Base-by-base conservation (phyloP, 2,888 invertebrate species). In the Sturmia bella region DNA sequence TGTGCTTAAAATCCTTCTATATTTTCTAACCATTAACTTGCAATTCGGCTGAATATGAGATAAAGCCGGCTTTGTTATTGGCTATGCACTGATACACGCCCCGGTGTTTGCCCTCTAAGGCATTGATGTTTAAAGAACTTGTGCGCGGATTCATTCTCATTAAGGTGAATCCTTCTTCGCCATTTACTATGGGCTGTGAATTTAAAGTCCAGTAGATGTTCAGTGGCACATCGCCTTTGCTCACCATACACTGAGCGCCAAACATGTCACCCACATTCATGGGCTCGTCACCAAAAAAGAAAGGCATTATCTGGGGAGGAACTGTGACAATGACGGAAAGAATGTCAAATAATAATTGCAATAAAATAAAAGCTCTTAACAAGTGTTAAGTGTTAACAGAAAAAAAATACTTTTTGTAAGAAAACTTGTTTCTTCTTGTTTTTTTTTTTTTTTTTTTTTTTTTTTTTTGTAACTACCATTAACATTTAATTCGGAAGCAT, bases 221-320 rank as follows among this genome's bases (percentile, higher is more conserved):
- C 83, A 96, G 91, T 3, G 96, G 96, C 85, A 94, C 92, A 91
- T 96, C 96, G 79, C 96, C 95, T 87, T 95, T 95, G 85, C 92
- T 92, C 63, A 94, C 92, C 80, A 94, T 93, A 89, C 95, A 95
- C 84, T 93, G 92, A 77, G 94, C 92, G 15, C 94, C 94, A 43
- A 94, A 93, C 87, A 92, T 91, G 86, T 93, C 93, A 84, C 93
- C 93, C 56, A 92, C 92, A 88, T 93, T 92, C 85, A 93, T 90
- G 41, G 93, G 92, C 84, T 92, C 92, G 84, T 92, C 92, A 75
- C 93, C 93, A 87, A 94, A 93, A 75, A 91, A 88, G 87, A 93
- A 92, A 12, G 92, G 92, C 85, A 91, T 88, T 59, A 93, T 92
- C 87, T 91, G 91, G 19, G 92, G 92, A 43, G 90, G 89, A 83